Conservation (phyloP, 2,113 vertebrate species). For the Suncus etruscus region DNA sequence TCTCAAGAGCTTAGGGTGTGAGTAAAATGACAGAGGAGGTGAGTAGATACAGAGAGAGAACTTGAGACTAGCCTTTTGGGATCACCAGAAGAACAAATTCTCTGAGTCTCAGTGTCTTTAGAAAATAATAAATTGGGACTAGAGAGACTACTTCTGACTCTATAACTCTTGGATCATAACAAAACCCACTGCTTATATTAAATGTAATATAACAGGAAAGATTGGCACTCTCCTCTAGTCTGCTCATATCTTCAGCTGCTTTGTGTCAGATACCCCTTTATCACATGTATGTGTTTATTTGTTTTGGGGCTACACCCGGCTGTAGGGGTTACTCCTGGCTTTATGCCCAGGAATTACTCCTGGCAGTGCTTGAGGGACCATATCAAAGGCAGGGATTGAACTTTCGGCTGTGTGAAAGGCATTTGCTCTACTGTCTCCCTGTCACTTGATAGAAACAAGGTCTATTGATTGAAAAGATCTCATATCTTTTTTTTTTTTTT, state of each 20-base stretch:
- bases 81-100: not conserved
- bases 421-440: no score
- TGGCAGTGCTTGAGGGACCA: no score
- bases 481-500: no score
- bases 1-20: not conserved
- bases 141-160: not conserved
- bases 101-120: not conserved
- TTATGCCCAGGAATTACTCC: no score
- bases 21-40: not conserved
- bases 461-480: no score
- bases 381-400: no score
- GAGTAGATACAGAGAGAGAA: not conserved
- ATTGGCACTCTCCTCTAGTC: not conserved
- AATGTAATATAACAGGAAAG: not conserved
- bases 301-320: no score
- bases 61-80: not conserved
- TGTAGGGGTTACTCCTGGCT: no score
- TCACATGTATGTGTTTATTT: no score
- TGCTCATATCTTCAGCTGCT: constrained; percentile 5
- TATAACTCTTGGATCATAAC: not conserved
- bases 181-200: not conserved
- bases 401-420: no score
- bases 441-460: no score
- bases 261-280: not conserved
- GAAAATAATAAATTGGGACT: not conserved